Conservation (phyloP, 2,113 vertebrate species). For the Cyprinodon tularosa region DNA sequence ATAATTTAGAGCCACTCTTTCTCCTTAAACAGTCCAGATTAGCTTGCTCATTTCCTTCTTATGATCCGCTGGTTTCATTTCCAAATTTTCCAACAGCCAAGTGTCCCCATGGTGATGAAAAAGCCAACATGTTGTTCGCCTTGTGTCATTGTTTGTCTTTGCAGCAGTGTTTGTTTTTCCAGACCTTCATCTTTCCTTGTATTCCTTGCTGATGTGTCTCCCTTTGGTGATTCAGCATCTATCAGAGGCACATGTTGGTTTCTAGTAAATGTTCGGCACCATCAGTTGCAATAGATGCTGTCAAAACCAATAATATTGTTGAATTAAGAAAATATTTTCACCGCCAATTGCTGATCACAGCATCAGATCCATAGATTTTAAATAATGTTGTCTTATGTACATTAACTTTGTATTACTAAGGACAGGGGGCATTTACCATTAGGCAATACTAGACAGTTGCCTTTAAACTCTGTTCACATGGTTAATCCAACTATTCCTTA, state of each 20-base stretch:
- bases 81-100: slow-evolving; percentile 47
- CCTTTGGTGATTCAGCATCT: slow-evolving; percentile 19
- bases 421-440: no score
- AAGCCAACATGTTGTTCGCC: slow-evolving; percentile 27
- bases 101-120: slow-evolving; percentile 58
- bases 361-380: no score
- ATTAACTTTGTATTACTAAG: no score
- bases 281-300: slow-evolving; percentile 9
- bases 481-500: no score
- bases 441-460: no score
- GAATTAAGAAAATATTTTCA: not conserved
- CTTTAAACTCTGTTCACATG: no score
- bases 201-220: slow-evolving; percentile 49
- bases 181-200: slow-evolving; percentile 53
- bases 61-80: slow-evolving; percentile 57
- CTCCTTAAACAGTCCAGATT: no score
- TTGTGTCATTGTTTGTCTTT: slow-evolving; percentile 71
- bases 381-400: no score
- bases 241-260: slow-evolving; percentile 26
- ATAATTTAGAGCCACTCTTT: no score
- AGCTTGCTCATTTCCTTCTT: slow-evolving; percentile 42
- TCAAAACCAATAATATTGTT: not conserved
- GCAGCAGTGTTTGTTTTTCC: slow-evolving; percentile 75
- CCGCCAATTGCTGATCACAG: no score
- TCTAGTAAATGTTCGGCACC: slow-evolving; percentile 13